Evolutionary conservation across 2,113 vertebrate species (phyloP).

Genomic region (Poeciliopsis prolifica): DNA sequence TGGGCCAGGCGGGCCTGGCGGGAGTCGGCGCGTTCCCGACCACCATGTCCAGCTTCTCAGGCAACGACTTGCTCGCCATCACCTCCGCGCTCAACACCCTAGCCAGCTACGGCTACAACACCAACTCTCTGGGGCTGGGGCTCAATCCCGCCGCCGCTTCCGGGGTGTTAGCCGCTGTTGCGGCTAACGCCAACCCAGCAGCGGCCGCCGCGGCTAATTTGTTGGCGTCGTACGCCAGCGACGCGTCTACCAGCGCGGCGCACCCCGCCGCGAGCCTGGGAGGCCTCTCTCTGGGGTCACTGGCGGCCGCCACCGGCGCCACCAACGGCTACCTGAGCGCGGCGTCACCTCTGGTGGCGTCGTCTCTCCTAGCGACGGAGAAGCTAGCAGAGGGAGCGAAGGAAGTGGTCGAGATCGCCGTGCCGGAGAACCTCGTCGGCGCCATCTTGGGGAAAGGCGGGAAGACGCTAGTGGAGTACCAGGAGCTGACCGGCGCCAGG

Average conservation of each 20-base stretch:
- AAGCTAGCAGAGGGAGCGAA: conserved; percentile 89
- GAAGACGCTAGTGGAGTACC: conserved; percentile 95
- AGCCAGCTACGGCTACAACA: conserved; percentile 95
- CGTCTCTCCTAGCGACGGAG: conserved; percentile 88
- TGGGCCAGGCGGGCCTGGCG: conserved; percentile 86
- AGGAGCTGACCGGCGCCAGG: conserved; percentile 93
- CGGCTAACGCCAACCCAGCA: conserved; percentile 89
- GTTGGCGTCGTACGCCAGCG: conserved; percentile 89
- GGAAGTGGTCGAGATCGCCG: conserved; percentile 93
- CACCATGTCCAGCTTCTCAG: conserved; percentile 89
- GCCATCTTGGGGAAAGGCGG: conserved; percentile 95
- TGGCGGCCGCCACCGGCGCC: conserved; percentile 85
- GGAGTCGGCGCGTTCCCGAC: conserved; percentile 88
- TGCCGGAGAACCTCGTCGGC: conserved; percentile 93
- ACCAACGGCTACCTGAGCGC: conserved; percentile 91
- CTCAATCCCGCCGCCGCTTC: conserved; percentile 90
- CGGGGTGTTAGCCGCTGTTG: conserved; percentile 88
- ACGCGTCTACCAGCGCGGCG: conserved; percentile 81
- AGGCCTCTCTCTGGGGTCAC: conserved; percentile 87
- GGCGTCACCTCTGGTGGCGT: conserved; percentile 85
- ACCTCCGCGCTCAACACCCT: conserved; percentile 93
- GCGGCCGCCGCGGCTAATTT: conserved; percentile 90
- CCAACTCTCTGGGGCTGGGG: conserved; percentile 91
- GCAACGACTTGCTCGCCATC: conserved; percentile 92
- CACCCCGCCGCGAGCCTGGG: conserved; percentile 81